Conservation (phyloP, 2,113 vertebrate species). For the Cryptomyrus ogoouensis region DNA sequence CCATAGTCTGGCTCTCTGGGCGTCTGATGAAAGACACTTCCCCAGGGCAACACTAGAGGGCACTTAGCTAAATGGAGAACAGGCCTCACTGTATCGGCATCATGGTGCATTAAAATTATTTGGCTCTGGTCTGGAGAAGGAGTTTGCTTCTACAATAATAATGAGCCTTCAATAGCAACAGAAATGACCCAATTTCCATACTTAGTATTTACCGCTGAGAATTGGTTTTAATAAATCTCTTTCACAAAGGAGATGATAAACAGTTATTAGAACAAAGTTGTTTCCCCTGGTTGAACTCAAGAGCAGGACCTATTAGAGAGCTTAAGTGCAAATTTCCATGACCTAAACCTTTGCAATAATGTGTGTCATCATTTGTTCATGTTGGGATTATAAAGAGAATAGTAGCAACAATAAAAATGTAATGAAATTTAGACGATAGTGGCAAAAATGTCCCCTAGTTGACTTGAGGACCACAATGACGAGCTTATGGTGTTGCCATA, state of each 20-base stretch:
- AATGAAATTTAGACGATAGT: neutral
- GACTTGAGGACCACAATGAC: neutral
- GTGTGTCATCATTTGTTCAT: slow-evolving; percentile 4
- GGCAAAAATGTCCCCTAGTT: neutral
- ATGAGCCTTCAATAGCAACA: slow-evolving; percentile 39
- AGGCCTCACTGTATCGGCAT: neutral
- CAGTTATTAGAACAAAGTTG: slow-evolving; percentile 37
- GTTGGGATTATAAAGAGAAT: neutral
- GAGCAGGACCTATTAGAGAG: neutral
- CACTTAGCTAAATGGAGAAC: neutral
- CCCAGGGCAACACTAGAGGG: neutral
- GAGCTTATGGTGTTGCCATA: neutral
- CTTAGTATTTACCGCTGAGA: slow-evolving; percentile 39
- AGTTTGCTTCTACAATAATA: slow-evolving; percentile 30
- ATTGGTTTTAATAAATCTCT: slow-evolving; percentile 51
- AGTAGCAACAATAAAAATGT: neutral
- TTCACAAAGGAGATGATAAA: slow-evolving; percentile 45
- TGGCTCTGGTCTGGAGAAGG: neutral
- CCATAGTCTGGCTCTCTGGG: neutral
- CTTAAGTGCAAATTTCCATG: neutral
- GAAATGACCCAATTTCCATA: slow-evolving; percentile 35
- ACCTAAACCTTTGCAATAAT: neutral
- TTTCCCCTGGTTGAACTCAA: neutral
- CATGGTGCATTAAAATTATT: neutral
- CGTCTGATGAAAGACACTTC: neutral